Evolutionary conservation across 2,113 vertebrate genomes (phyloP), one percentile per base, ranked within the genome.

Genomic region (Hypanus sabinus): DNA sequence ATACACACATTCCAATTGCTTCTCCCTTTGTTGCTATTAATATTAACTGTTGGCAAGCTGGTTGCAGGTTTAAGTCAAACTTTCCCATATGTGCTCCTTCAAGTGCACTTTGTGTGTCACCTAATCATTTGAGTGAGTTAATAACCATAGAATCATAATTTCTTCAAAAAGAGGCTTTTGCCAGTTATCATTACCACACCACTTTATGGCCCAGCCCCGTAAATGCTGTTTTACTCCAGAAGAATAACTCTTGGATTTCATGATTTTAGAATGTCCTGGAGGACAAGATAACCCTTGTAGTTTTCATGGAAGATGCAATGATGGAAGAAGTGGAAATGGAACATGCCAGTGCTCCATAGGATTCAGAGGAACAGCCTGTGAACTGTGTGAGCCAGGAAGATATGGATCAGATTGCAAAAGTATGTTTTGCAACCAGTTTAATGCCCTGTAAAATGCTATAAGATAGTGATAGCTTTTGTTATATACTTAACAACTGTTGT

Each of bases 331-430:
- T 0, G 98, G 98, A 70, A 96, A 96, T 0, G 99, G 99, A 22
- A 71, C 0, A 0, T 99, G 99, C 79, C 94, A 12, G 11, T 99
- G 99, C 95, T 94, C 77, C 0, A 0, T 2, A 0, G 97, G 97
- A 3, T 99, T 98, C 96, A 93, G 81, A 0, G 99, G 99, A 71
- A 96, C 94, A 0, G 97, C 97, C 73, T 99, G 99, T 9, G 97
- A 98, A 83, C 95, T 97, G 77, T 99, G 99, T 0, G 38, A 77
- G 0, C 24, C 93, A 0, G 96, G 95, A 33, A 95, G 95, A 96
- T 99, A 98, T 0, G 99, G 99, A 24, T 85, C 97, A 0, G 96
- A 97, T 22, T 99, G 99, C 95, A 97, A 95, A 97, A 97, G 99
- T 98, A 94, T 14, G 95, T 18, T 16, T 0, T 22, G 70, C 10